Percentiles rank a stretch among this genome's conserved stretches.
These are phyloP conservation scores for Fundulus diaphanus DNA, from an alignment of 2,797 vertebrate genomes.

Conservation along the genomic window DNA sequence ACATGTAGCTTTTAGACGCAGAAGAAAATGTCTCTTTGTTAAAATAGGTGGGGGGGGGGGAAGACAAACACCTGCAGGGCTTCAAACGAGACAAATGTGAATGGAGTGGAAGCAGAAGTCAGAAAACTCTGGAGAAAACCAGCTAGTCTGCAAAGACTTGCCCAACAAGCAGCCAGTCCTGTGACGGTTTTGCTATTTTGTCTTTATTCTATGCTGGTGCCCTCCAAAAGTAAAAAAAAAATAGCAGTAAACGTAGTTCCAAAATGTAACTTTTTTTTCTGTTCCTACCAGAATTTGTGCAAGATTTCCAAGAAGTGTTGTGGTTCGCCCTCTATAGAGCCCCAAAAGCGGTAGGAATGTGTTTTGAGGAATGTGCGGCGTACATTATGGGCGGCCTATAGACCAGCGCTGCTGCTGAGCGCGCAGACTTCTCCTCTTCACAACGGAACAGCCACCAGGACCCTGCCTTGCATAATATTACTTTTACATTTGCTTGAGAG, in stretches of 20 bases:
- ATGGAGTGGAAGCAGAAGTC: neutral
- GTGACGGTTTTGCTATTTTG: conserved; percentile 12
- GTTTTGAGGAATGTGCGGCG: conserved; percentile 44
- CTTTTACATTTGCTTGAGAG: conserved; percentile 10
- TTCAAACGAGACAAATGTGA: neutral
- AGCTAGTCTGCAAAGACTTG: conserved; percentile 7
- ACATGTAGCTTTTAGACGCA: neutral
- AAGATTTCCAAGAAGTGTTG: conserved; percentile 12
- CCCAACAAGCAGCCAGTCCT: neutral
- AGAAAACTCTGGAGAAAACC: conserved; percentile 3
- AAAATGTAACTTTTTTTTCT: conserved; percentile 8
- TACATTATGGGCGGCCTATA: conserved; percentile 24
- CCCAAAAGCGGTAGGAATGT: conserved; percentile 57
- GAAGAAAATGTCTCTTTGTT: neutral
- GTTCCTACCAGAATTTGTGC: conserved; percentile 12
- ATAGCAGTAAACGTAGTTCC: conserved; percentile 2
- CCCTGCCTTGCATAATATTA: neutral
- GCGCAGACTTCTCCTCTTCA: conserved; percentile 9
- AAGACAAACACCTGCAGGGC: conserved; percentile 5
- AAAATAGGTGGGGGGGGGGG: no score
- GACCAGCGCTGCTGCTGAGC: conserved; percentile 16
- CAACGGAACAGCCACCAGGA: neutral
- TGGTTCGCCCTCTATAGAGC: conserved; percentile 38
- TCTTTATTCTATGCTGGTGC: conserved; percentile 28
- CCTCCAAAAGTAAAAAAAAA: neutral